Conservation (phyloP, 2,113 vertebrate genomes). For the Eulacestoma nigropectus region DNA sequence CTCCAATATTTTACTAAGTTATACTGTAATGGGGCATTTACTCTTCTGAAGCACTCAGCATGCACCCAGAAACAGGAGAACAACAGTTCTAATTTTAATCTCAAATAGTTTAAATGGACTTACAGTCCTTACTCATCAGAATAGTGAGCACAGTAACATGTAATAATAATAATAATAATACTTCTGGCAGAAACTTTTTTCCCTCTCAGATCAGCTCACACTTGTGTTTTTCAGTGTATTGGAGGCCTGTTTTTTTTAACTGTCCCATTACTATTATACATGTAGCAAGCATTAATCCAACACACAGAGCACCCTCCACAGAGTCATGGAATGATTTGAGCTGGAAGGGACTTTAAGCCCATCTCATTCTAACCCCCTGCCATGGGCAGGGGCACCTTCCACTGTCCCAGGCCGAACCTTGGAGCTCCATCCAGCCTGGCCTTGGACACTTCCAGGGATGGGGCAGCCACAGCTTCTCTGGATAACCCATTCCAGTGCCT, state of each 20-base stretch:
- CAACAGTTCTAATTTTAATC: neutral
- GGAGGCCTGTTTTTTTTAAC: neutral
- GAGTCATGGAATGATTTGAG: neutral
- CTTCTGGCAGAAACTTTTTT: neutral
- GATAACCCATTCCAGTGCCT: neutral
- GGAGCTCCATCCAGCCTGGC: neutral
- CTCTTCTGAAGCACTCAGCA: neutral
- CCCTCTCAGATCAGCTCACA: neutral
- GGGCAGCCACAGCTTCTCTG: neutral
- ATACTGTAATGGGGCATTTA: neutral
- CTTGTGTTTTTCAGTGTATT: neutral
- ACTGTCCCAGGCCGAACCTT: fast-evolving
- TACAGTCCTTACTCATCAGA: neutral
- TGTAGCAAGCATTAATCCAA: neutral
- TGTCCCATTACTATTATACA: fast-evolving
- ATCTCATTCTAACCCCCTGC: neutral
- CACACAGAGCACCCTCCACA: neutral
- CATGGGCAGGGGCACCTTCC: neutral
- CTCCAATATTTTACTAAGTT: neutral
- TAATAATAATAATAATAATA: neutral
- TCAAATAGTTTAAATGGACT: neutral
- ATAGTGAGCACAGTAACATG: neutral
- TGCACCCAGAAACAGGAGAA: neutral
- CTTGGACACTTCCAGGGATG: neutral
- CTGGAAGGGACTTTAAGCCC: neutral